Evolutionary conservation across 2,113 vertebrate genomes (phyloP), one percentile per base, ranked within the genome.

Genomic region (Catharus bicknelli): DNA sequence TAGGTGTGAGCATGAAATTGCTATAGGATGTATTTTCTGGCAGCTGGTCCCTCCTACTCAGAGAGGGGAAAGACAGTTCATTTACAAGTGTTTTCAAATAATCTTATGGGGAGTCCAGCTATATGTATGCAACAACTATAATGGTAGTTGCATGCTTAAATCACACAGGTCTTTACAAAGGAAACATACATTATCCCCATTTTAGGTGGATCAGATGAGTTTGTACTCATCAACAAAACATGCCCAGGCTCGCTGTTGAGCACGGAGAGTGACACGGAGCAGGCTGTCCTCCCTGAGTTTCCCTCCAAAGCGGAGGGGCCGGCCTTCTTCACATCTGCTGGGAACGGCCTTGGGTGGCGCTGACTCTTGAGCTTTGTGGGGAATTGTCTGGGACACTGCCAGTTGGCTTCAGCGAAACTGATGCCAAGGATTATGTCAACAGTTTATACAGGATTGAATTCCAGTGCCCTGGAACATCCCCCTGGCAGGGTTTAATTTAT

Each of bases 391-490:
- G 93, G 88, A 80, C 6, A 1, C 67, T 86, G 92, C 92, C 95
- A 95, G 82, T n/a, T 91, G 88, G 92, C 85, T 95, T 85, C 88
- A 90, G 43, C 1, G 1, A 93, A 95, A 86, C 79, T 26, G 59
- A 77, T 95, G 92, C 95, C 90, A 94, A 88, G 87, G 93, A 95
- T 96, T 95, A 96, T 95, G 95, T 96, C 95, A 96, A 94, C 92
- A 76, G 95, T 96, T 95, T 95, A 95, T 80, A 77, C 55, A 88
- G 75, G 90, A 95, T 90, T 95, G 92, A 91, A 95, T 96, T 95
- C 93, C 93, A 95, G 5, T 91, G 88, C 93, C 93, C 92, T 91
- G 82, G 92, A 93, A 95, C 92, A 95, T 93, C 90, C 93, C 54
- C 87, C 85, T 91, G 76, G 63, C 68, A 80, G 79, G 55, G 21